Evolutionary conservation across 2,113 vertebrate species (phyloP).

Genomic region (Trachemys scripta): DNA sequence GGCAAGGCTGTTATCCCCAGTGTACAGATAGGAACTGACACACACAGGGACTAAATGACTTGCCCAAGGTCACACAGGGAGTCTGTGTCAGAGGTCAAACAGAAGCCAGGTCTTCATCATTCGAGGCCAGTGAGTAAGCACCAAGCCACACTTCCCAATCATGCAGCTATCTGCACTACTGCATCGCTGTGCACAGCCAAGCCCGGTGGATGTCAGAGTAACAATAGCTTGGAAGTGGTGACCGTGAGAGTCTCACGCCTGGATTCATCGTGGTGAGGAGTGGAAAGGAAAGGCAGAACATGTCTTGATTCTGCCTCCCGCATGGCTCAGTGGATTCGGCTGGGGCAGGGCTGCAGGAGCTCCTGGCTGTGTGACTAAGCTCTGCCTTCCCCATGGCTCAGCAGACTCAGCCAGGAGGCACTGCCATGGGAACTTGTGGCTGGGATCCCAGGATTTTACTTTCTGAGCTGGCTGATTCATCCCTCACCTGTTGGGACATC

Average conservation of each 20-base stretch:
- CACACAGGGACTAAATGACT: background rate
- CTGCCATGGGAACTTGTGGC: background rate
- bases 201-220: too few species aligned
- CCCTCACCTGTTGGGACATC: background rate
- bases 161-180: too few species aligned
- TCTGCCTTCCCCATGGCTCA: background rate
- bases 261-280: too few species aligned
- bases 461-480: background rate
- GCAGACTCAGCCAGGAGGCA: background rate
- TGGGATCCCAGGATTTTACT: background rate
- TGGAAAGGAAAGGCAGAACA: background rate
- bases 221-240: too few species aligned
- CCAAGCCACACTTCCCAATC: too few species aligned
- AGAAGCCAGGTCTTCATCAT: too few species aligned
- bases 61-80: background rate
- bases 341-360: background rate
- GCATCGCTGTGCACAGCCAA: too few species aligned
- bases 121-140: too few species aligned
- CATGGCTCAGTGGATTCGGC: background rate
- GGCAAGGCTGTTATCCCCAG: background rate
- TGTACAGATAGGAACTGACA: background rate
- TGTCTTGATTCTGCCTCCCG: background rate
- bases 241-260: too few species aligned
- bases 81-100: background rate
- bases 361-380: background rate